phyloP scores from a whole-genome alignment of 2,797 vertebrate species.

The Vireo griseus region DNA sequence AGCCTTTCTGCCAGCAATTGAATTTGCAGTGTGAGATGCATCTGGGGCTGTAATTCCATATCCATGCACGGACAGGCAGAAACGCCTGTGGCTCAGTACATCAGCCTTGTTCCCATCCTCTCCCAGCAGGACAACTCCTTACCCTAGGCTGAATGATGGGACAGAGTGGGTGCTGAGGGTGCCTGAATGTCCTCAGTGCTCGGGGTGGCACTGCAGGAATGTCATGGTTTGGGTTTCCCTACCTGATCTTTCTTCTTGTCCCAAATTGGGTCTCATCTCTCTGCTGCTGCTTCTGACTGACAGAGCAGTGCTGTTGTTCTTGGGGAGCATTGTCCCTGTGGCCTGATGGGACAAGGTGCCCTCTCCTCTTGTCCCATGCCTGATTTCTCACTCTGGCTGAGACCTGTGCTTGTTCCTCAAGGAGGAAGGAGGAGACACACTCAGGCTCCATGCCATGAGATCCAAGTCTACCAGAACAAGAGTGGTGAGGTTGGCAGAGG shows the following conservation, averaged over 20 bases:
- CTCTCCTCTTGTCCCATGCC: neutral
- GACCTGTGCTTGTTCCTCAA: neutral
- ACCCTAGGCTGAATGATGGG: neutral
- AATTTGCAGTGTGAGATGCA: neutral
- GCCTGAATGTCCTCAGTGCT: neutral
- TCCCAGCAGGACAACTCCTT: neutral
- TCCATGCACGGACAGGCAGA: neutral
- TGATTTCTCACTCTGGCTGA: neutral
- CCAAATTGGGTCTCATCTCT: neutral
- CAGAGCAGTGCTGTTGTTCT: neutral
- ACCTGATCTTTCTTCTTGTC: neutral
- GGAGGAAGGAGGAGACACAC: neutral
- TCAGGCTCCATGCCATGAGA: neutral
- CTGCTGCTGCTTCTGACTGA: neutral
- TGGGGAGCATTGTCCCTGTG: neutral
- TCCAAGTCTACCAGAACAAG: neutral
- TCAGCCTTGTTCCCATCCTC: neutral
- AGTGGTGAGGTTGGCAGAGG: neutral
- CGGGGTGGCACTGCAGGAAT: neutral
- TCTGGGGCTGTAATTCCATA: accelerated
- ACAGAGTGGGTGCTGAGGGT: neutral
- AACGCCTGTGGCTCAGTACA: accelerated
- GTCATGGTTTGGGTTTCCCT: neutral
- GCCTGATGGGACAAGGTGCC: neutral
- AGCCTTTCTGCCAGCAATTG: neutral